Evolutionary conservation across 1,140 invertebrate genomes (phyloP).

Genomic region (Drosophila serrata): DNA sequence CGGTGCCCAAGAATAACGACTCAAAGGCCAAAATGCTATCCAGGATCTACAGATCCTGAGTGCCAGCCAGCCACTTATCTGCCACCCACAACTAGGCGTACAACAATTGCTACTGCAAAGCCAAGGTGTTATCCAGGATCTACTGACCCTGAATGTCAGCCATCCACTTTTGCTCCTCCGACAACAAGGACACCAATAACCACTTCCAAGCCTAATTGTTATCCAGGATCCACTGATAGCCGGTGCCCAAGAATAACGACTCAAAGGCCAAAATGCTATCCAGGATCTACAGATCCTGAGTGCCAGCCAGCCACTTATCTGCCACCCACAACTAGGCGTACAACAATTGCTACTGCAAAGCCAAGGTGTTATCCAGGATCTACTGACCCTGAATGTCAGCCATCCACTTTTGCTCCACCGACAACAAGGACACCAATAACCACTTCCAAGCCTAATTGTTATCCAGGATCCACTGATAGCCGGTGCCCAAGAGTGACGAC

Average conservation of each 20-base stretch:
- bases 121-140: slow-evolving; percentile 54
- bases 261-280: slow-evolving; percentile 54
- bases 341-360: slow-evolving; percentile 11
- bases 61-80: slow-evolving; percentile 43
- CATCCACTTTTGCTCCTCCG: not conserved
- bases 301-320: slow-evolving; percentile 8
- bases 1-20: too few relatives aligned
- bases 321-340: slow-evolving; percentile 47
- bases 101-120: slow-evolving; percentile 17
- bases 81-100: slow-evolving; percentile 42
- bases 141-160: slow-evolving; percentile 84
- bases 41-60: slow-evolving; percentile 52
- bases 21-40: not conserved
- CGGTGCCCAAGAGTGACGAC: slow-evolving; percentile 7
- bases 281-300: slow-evolving; percentile 58
- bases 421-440: slow-evolving; percentile 16
- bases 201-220: too few relatives aligned
- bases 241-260: too few relatives aligned
- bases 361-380: slow-evolving; percentile 74
- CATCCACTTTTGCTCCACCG: slow-evolving; percentile 34
- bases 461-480: slow-evolving; percentile 34
- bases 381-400: slow-evolving; percentile 81
- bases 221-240: too few relatives aligned
- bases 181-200: too few relatives aligned
- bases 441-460: slow-evolving; percentile 20